Percentiles rank a stretch among this genome's conserved stretches.
These are phyloP conservation scores for Clarias gariepinus DNA, from an alignment of 2,113 vertebrate species.

Conservation along the genomic window DNA sequence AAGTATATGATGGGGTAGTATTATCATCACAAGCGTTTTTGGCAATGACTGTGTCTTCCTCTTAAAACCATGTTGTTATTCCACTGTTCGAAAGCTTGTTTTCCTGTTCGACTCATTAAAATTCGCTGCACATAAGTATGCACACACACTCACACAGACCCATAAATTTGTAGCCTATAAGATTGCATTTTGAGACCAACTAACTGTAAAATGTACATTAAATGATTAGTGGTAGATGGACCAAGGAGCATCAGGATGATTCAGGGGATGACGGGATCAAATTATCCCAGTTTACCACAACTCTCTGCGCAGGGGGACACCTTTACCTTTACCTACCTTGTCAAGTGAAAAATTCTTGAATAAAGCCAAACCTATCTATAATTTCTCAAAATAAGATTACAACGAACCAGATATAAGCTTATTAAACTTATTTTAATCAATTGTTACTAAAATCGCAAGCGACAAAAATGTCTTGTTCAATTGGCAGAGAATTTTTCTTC, in stretches of 20 bases:
- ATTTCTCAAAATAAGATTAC: too few species aligned
- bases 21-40: neutral
- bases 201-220: neutral
- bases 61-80: neutral
- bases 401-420: too few species aligned
- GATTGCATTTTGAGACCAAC: neutral
- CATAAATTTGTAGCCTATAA: neutral
- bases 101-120: neutral
- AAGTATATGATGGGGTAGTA: neutral
- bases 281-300: neutral
- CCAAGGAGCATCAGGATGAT: neutral
- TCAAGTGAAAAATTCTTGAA: too few species aligned
- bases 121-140: neutral
- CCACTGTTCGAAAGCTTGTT: neutral
- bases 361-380: too few species aligned
- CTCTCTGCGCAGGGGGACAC: neutral
- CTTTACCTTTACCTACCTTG: neutral
- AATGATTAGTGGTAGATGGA: neutral
- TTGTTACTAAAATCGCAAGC: too few species aligned
- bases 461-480: too few species aligned
- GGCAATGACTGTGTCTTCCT: neutral
- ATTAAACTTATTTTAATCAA: too few species aligned
- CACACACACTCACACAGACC: neutral
- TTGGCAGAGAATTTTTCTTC: too few species aligned
- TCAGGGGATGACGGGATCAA: neutral